Percentiles rank a stretch among this genome's conserved stretches.
These are phyloP conservation scores for Fulmarus glacialis DNA, from an alignment of 2,113 vertebrate genomes.

Conservation along the genomic window DNA sequence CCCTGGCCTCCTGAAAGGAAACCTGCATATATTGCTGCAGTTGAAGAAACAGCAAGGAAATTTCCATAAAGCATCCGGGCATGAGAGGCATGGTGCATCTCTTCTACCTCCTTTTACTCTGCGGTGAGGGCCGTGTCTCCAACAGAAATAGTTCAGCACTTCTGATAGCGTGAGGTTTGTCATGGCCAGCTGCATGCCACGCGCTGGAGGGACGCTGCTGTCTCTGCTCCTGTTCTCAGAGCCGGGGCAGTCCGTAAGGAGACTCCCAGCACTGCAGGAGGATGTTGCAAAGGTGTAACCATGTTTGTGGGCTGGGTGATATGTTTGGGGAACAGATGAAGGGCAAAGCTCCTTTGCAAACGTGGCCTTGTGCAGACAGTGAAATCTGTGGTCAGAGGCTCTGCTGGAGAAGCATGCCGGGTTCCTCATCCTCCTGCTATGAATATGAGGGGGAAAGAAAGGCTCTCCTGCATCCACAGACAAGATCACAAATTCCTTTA, in stretches of 20 bases:
- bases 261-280: background rate
- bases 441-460: background rate
- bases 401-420: background rate
- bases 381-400: background rate
- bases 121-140: background rate
- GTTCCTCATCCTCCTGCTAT: background rate
- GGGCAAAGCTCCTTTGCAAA: background rate
- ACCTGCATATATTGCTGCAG: background rate
- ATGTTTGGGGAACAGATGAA: background rate
- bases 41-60: background rate
- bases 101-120: background rate
- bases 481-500: background rate
- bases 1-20: background rate
- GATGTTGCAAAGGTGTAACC: background rate
- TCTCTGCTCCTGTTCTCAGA: background rate
- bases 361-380: accelerated
- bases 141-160: background rate
- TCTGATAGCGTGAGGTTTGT: background rate
- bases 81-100: background rate
- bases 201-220: background rate
- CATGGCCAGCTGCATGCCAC: accelerated
- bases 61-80: background rate
- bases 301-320: background rate
- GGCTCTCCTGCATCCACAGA: background rate
- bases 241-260: background rate